phyloP scores from a whole-genome alignment of 1,140 invertebrate genomes.

The Adelges cooleyi region DNA sequence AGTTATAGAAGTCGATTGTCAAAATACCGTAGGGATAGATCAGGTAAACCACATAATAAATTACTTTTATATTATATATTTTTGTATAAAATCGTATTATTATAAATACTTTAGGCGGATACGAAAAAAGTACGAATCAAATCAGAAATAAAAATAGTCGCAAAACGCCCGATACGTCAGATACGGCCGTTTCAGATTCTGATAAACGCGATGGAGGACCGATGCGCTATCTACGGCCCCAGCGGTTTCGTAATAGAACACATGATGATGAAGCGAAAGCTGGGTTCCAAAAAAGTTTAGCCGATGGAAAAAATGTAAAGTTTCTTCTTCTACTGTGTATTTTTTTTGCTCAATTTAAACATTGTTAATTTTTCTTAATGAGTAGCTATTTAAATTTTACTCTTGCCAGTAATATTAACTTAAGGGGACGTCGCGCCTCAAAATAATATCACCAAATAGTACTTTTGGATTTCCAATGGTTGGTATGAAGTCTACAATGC shows the following conservation, averaged over 20 bases:
- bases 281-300: neutral
- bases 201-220: conserved; percentile 17
- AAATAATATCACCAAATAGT: too few species aligned
- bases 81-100: too few species aligned
- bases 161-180: conserved; percentile 4
- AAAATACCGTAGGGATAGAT: conserved; percentile 15
- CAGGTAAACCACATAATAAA: neutral
- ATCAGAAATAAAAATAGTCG: conserved; percentile 15
- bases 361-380: too few species aligned
- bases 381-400: too few species aligned
- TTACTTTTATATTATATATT: neutral
- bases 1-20: conserved; percentile 20
- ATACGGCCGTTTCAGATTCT: neutral
- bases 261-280: conserved; percentile 15
- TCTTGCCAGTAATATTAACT: too few species aligned
- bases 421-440: too few species aligned
- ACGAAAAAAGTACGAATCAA: conserved; percentile 22
- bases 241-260: conserved; percentile 9
- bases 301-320: conserved; percentile 22
- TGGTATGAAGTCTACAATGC: too few species aligned
- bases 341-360: too few species aligned
- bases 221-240: conserved; percentile 3
- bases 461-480: too few species aligned
- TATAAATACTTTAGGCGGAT: neutral
- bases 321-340: too few species aligned